Evolutionary conservation across 2,113 vertebrate species (phyloP).

Genomic region (Tautogolabrus adspersus): DNA sequence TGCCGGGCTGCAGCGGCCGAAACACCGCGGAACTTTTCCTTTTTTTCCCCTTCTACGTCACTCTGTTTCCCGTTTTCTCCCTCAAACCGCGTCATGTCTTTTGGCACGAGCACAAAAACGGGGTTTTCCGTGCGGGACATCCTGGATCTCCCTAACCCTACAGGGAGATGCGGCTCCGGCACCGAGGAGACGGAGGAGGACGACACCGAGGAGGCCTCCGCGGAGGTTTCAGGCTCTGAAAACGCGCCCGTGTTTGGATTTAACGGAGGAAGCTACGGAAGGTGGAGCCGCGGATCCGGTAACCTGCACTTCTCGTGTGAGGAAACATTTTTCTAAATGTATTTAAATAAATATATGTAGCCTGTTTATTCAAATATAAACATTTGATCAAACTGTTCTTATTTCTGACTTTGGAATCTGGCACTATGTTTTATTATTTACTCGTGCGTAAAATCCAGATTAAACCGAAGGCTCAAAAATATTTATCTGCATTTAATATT

Average conservation of each 20-base stretch:
- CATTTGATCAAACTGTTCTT: too few relatives aligned
- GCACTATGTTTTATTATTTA: neutral
- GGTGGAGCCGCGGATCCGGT: constrained; percentile 87
- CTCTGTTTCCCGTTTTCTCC: constrained; percentile 4
- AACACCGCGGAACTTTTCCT: neutral
- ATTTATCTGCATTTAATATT: too few relatives aligned
- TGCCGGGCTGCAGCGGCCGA: constrained; percentile 25
- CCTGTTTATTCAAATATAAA: too few relatives aligned
- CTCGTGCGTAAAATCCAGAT: neutral
- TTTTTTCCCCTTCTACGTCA: too few relatives aligned
- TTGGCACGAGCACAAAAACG: constrained; percentile 88
- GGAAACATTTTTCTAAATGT: constrained; percentile 45
- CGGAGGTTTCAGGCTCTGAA: constrained; percentile 78
- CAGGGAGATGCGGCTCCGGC: constrained; percentile 81
- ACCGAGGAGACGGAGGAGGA: constrained; percentile 87
- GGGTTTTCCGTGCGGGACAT: constrained; percentile 96
- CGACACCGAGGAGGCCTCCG: constrained; percentile 79
- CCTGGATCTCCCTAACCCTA: constrained; percentile 90
- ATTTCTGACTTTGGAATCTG: neutral
- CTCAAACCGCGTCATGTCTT: constrained; percentile 85
- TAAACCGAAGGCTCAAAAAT: neutral
- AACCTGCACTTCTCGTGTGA: constrained; percentile 89
- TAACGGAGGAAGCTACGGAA: constrained; percentile 85
- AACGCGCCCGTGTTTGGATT: constrained; percentile 78
- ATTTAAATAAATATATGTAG: too few relatives aligned